Conservation (phyloP, 2,113 vertebrate species). For the Lagenorhynchus albirostris region DNA sequence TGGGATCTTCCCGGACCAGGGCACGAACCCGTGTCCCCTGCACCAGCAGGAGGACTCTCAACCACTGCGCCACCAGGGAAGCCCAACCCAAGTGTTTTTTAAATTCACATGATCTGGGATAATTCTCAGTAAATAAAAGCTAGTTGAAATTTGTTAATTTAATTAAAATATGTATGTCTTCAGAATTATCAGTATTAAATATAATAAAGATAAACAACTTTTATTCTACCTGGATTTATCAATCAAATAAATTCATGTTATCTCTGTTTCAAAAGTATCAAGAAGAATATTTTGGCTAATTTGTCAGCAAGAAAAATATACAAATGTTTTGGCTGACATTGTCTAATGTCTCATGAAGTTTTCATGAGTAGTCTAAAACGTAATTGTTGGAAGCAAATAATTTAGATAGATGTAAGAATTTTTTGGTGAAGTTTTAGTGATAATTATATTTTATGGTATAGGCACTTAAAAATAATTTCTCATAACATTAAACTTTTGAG, state of each 20-base stretch:
- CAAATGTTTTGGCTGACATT: background rate
- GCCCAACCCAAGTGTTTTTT: background rate
- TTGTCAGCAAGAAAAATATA: background rate
- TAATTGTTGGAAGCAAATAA: background rate
- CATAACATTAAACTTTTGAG: background rate
- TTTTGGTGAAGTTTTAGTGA: background rate
- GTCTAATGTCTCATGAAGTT: background rate
- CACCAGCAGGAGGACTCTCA: too few relatives aligned
- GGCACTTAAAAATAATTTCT: background rate
- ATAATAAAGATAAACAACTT: background rate
- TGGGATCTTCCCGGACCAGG: too few relatives aligned
- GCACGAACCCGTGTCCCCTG: too few relatives aligned
- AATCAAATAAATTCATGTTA: background rate
- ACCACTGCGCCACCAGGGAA: too few relatives aligned
- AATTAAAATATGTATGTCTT: background rate
- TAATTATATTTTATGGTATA: background rate
- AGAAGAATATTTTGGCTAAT: background rate
- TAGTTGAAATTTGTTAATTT: background rate
- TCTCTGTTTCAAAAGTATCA: background rate
- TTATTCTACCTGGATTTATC: background rate
- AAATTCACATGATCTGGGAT: background rate
- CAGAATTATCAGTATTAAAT: background rate
- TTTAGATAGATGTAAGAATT: background rate
- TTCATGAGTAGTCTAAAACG: background rate
- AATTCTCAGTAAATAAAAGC: background rate